These are phyloP conservation scores for Pseudomugil gertrudae DNA, from an alignment of 2,797 vertebrate genomes.

Conservation along the genomic window DNA sequence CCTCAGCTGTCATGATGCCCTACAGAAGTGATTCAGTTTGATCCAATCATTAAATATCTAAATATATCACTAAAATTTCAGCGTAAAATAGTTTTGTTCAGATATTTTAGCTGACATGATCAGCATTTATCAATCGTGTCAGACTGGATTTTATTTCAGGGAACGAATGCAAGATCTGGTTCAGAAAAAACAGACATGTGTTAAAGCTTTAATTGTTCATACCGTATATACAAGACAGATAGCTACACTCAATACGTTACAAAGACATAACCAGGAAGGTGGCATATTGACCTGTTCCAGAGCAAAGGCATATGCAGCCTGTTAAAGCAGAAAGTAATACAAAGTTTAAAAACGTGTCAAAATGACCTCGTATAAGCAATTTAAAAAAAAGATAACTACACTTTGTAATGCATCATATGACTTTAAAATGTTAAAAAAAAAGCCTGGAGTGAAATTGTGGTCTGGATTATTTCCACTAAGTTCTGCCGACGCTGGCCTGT, in stretches of 20 bases:
- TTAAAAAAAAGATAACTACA: not conserved
- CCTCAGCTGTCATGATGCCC: too few relatives aligned
- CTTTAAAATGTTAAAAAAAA: not conserved
- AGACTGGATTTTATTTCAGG: not conserved
- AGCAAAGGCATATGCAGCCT: constrained; percentile 30
- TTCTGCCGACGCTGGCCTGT: not conserved
- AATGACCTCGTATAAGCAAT: not conserved
- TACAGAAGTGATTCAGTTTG: too few relatives aligned
- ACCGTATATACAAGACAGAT: constrained; percentile 58
- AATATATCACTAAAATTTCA: too few relatives aligned
- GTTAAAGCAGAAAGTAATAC: constrained; percentile 15
- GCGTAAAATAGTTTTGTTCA: too few relatives aligned
- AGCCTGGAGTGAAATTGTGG: not conserved
- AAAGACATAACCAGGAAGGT: constrained; percentile 48
- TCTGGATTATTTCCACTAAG: constrained; percentile 12
- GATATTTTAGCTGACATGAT: too few relatives aligned
- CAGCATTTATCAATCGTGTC: not conserved
- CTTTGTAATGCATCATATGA: not conserved
- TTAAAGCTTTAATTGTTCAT: constrained; percentile 72
- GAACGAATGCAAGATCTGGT: not conserved
- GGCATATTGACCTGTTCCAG: constrained; percentile 49
- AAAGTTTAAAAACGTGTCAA: constrained; percentile 18
- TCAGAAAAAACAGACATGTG: constrained; percentile 4
- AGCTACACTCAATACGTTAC: constrained; percentile 53
- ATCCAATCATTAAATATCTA: too few relatives aligned